phyloP scores from a whole-genome alignment of 2,797 vertebrate genomes.

The Hemibagrus guttatus region DNA sequence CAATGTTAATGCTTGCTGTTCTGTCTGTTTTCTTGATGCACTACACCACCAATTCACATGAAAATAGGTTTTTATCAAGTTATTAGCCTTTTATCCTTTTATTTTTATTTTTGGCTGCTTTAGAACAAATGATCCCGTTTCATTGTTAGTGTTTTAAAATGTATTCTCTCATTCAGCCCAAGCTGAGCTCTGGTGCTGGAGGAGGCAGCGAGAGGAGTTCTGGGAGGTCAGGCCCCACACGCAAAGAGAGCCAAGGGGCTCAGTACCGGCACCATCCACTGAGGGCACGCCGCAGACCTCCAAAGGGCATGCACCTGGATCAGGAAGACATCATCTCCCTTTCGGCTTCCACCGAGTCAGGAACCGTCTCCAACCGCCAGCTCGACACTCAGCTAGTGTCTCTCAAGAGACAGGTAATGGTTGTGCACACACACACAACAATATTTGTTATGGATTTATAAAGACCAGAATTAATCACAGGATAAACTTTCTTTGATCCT shows the following conservation, averaged over 20 bases:
- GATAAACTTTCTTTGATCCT: neutral
- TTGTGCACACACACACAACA: neutral
- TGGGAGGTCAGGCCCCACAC: constrained; percentile 75
- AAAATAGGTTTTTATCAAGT: neutral
- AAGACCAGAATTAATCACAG: neutral
- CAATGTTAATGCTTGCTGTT: neutral
- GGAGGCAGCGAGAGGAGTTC: constrained; percentile 64
- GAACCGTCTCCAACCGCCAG: constrained; percentile 79
- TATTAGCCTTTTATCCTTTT: neutral
- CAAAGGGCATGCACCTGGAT: constrained; percentile 90
- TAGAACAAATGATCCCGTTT: neutral
- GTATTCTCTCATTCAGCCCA: constrained; percentile 47
- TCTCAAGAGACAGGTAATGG: constrained; percentile 87
- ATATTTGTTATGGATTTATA: neutral
- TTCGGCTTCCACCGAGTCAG: constrained; percentile 82
- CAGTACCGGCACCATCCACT: constrained; percentile 90
- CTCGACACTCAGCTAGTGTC: constrained; percentile 88
- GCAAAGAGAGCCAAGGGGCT: constrained; percentile 82
- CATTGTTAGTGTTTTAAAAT: neutral
- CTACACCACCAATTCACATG: neutral
- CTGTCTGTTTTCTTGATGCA: neutral
- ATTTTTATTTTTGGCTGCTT: neutral
- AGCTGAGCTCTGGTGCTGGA: constrained; percentile 66
- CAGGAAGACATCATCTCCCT: constrained; percentile 82
- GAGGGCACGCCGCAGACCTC: constrained; percentile 83